Base-by-base conservation (phyloP, 2,797 vertebrate genomes). In the Balearica regulorum region DNA sequence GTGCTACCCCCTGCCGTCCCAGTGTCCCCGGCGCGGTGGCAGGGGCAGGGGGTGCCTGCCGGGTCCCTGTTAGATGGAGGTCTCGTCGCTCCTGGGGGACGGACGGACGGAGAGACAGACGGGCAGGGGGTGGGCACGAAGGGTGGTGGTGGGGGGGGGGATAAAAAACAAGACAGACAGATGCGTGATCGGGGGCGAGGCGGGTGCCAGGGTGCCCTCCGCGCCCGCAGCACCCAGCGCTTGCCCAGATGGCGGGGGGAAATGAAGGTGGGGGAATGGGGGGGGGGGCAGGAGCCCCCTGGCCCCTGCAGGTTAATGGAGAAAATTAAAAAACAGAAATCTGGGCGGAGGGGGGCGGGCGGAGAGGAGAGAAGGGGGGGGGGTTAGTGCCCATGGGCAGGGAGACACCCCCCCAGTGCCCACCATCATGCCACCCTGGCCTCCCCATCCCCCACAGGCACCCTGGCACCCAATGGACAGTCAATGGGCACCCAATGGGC, bases 291-390 rank as follows among this genome's bases (percentile, higher is more conserved):
- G 37, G 20, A 60, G 46, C 10, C 62, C 76, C 57, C 71, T 64
- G 2, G 41, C 35, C 64, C 98, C 97, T 97, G 46, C 89, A 95
- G 87, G 98, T 99, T 98, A 99, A 98, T 98, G 98, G 92, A 98
- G 98, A 97, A 99, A 99, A 99, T 98, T 99, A 99, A 99, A 99
- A 98, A 98, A 99, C 98, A 99, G 98, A 98, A 99, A 99, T 98
- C 99, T 99, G 98, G 98, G 98, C 93, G 90, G 98, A 97, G 95
- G 97, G 95, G 97, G 97, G 37, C 9, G 37, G 96, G 97, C 72
- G 54, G 96, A 6, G 68, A 98, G 95, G 98, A 97, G 87, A 89
- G 77, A 92, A 88, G 89, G 94, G 55, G 75, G 89, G 49, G 58
- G 54, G 96, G 37, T 99, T 99, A 98, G 98, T 97, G 79, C 68